These are phyloP conservation scores for Willowsia nigromaculata DNA, from an alignment of 2,888 invertebrate species.

Conservation along the genomic window DNA sequence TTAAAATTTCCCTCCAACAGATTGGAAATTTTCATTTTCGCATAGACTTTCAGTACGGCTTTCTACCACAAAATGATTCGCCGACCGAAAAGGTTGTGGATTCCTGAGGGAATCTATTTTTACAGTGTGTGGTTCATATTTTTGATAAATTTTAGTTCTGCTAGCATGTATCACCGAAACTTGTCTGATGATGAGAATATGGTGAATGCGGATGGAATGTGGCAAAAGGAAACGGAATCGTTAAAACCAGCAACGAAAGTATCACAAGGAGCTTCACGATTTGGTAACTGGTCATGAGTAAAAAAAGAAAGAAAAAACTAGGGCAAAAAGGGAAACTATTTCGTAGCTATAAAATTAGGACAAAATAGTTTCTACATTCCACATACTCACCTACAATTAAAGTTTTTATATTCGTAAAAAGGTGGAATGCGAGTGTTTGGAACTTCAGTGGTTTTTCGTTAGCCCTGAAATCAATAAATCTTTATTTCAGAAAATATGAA, in stretches of 20 bases:
- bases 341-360: too few species aligned
- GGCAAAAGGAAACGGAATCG: constrained; percentile 41
- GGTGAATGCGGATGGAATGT: constrained; percentile 68
- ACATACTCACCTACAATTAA: too few species aligned
- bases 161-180: constrained; percentile 31
- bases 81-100: not conserved
- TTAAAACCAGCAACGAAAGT: constrained; percentile 3
- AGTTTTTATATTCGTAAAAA: too few species aligned
- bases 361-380: too few species aligned
- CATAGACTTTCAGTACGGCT: too few species aligned
- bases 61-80: not conserved
- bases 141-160: constrained; percentile 19
- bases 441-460: too few species aligned
- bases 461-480: not conserved
- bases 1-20: too few species aligned
- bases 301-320: not conserved
- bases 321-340: too few species aligned
- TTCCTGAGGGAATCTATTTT: not conserved
- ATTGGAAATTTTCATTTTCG: too few species aligned
- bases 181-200: constrained; percentile 58
- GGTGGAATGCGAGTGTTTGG: too few species aligned
- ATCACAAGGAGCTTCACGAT: constrained; percentile 63
- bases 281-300: constrained; percentile 43
- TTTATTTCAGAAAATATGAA: not conserved
- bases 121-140: constrained; percentile 20